These are phyloP conservation scores for Plotosus lineatus DNA, from an alignment of 2,113 vertebrate species.

Conservation along the genomic window DNA sequence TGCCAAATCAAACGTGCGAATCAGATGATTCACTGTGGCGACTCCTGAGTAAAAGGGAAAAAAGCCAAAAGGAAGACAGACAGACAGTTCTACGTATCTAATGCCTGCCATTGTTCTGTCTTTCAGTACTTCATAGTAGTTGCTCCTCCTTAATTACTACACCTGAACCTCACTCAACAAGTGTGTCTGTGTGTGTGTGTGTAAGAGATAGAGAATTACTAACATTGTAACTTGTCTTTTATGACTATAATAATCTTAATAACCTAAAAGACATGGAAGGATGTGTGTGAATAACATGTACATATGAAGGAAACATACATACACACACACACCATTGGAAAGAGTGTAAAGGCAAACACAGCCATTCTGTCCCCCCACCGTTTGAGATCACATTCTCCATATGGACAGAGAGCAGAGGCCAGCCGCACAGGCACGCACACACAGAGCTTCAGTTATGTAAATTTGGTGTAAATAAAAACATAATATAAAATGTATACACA, in stretches of 20 bases:
- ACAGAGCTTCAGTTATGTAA: neutral
- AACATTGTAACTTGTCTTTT: neutral
- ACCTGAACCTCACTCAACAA: neutral
- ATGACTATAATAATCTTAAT: neutral
- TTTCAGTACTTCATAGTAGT: too few relatives aligned
- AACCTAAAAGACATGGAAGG: neutral
- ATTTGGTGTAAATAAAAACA: neutral
- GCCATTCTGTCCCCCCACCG: neutral
- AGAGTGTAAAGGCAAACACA: constrained; percentile 1
- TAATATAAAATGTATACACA: neutral
- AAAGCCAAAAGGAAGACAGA: too few relatives aligned
- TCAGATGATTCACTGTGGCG: too few relatives aligned
- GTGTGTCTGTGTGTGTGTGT: neutral
- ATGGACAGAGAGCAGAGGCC: constrained; percentile 9
- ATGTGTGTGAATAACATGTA: neutral
- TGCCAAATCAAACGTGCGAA: too few relatives aligned
- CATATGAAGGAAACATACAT: neutral
- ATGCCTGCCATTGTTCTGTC: neutral
- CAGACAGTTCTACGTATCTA: too few relatives aligned
- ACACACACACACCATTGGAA: neutral
- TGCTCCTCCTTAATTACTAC: neutral
- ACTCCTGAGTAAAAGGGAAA: too few relatives aligned
- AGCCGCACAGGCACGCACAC: neutral
- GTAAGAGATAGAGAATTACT: neutral
- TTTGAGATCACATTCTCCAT: neutral